Conservation (phyloP, 2,888 invertebrate genomes). For the Cabera pusaria region DNA sequence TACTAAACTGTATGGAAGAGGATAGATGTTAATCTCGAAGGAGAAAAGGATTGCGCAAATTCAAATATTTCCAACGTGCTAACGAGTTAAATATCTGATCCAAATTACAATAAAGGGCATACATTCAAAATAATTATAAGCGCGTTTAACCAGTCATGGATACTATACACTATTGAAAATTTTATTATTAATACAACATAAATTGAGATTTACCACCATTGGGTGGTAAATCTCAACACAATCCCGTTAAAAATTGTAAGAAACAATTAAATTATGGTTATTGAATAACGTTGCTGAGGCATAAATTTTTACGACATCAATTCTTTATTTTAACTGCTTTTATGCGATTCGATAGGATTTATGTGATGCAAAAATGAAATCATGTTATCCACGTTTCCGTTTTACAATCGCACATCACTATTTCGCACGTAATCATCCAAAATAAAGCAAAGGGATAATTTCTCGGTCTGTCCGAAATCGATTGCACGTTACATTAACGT, state of each 20-base stretch:
- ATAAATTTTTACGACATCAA: constrained; percentile 14
- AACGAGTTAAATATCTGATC: constrained; percentile 15
- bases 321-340: constrained; percentile 11
- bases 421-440: constrained; percentile 23
- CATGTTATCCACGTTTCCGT: constrained; percentile 8
- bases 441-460: constrained; percentile 43
- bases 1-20: constrained; percentile 58
- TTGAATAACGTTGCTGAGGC: constrained; percentile 12
- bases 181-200: background rate
- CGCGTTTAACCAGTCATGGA: no score
- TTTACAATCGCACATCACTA: constrained; percentile 23
- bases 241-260: constrained; percentile 10
- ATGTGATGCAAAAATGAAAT: constrained; percentile 22
- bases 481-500: constrained; percentile 62
- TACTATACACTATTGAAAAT: no score
- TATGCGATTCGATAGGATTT: constrained; percentile 12
- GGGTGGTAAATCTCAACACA: no score
- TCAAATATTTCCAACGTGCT: constrained; percentile 30
- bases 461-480: constrained; percentile 58
- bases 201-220: no score
- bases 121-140: no score
- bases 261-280: constrained; percentile 12
- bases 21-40: constrained; percentile 43
- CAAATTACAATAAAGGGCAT: constrained; percentile 11
- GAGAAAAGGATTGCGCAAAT: constrained; percentile 39